Percentiles rank a stretch among this genome's conserved stretches.
phyloP scores from a whole-genome alignment of 2,113 vertebrate genomes.

The Colinus virginianus region DNA sequence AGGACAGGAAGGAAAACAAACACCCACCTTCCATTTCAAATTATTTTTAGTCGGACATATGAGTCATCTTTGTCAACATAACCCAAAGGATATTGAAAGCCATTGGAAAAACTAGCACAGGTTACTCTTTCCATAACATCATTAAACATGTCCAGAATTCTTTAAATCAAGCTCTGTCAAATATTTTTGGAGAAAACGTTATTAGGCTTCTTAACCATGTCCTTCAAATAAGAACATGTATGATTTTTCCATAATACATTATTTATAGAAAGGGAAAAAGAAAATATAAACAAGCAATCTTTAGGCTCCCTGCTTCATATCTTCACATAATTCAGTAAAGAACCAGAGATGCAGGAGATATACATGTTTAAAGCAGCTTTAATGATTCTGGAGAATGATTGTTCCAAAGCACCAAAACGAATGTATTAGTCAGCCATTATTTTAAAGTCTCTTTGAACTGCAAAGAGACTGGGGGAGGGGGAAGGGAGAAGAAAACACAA shows the following conservation, averaged over 20 bases:
- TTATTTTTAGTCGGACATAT: conserved; percentile 23
- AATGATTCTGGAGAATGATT: neutral
- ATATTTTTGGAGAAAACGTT: neutral
- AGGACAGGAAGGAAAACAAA: conserved; percentile 31
- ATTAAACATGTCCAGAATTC: conserved; percentile 14
- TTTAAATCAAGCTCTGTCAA: neutral
- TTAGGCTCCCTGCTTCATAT: neutral
- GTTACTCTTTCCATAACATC: neutral
- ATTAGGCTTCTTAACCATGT: neutral
- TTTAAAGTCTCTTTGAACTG: neutral
- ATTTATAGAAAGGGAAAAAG: conserved; percentile 3
- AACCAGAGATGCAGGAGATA: neutral
- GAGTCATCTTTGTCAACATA: conserved; percentile 43
- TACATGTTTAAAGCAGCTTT: neutral
- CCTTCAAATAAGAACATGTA: neutral
- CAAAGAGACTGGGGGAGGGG: neutral
- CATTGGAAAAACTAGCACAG: neutral
- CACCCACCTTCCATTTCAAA: conserved; percentile 17
- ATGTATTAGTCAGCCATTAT: neutral
- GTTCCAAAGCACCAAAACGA: neutral
- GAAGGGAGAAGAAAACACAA: neutral
- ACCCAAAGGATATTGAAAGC: conserved; percentile 15
- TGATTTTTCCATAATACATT: conserved; percentile 7
- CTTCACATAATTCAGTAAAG: neutral
- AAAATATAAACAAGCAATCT: neutral